phyloP scores from a whole-genome alignment of 2,113 vertebrate genomes.

The Archilochus colubris region DNA sequence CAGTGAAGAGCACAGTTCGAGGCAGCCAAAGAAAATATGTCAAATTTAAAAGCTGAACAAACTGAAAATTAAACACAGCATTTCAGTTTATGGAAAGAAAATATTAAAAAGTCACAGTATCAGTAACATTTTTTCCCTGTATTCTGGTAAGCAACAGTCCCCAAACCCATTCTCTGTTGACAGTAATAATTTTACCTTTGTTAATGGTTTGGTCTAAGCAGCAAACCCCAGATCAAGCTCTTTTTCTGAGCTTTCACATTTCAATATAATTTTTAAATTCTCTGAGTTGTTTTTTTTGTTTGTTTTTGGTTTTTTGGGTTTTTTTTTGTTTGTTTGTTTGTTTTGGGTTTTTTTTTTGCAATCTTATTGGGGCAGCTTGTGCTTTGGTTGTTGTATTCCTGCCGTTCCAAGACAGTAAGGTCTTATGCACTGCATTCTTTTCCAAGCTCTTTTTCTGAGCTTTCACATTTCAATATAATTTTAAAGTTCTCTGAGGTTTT shows the following conservation, averaged over 20 bases:
- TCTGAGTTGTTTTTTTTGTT: not conserved
- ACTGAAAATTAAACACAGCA: conserved; percentile 5
- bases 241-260: not conserved
- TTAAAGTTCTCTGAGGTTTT: not conserved
- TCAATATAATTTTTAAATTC: not conserved
- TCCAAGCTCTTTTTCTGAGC: not conserved
- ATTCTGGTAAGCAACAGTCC: not conserved
- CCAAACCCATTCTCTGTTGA: not conserved
- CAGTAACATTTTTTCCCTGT: not conserved
- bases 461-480: not conserved
- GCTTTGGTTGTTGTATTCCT: not conserved
- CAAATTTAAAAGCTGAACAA: conserved; percentile 28
- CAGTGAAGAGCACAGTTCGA: not conserved
- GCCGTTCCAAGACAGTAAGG: fast-evolving
- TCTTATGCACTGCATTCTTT: not conserved
- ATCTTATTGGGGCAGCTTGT: not conserved
- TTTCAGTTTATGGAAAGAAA: not conserved
- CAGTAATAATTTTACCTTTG: not conserved
- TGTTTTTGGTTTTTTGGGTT: no score
- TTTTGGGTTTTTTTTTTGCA: not conserved
- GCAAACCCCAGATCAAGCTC: not conserved
- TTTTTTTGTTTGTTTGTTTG: no score
- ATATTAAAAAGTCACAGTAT: not conserved
- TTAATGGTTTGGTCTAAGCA: not conserved
- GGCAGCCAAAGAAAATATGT: conserved; percentile 33